Evolutionary conservation across 2,888 invertebrate species (phyloP), one percentile per base, ranked within the genome.

Genomic region (Pinctada fucata): DNA sequence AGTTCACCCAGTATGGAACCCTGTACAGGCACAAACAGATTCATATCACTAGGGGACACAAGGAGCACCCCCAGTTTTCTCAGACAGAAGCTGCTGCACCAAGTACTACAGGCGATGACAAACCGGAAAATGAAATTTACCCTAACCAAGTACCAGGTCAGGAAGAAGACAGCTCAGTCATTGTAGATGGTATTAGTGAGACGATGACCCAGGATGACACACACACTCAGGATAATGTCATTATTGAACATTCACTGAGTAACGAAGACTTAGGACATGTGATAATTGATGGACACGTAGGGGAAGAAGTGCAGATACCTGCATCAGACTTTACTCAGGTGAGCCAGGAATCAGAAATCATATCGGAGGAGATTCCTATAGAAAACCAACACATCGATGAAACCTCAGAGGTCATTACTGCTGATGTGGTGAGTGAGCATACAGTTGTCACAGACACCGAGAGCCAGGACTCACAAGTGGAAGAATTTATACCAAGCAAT

Each of bases 1-100:
- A 65, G 47, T 77, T 77, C 16, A 72, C 76, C 8, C 76, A 77
- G 52, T 77, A 77, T 58, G 76, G 76, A 10, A 77, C 76, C 1
- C 72, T 77, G 47, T 72, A 77, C 58, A 65, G 76, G 31, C 76
- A 77, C 48, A 72, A 72, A 48, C 76, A 72, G 47, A 77, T 72
- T 3, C 76, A 77, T 64, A 72, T 63, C 48, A 13, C 45, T 45
- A 31, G 68, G 45, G 47, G 68, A 13, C 16, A 45, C 67, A 67
- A 45, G 16, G 31, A 67, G 45, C 67, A 16, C 16, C 67, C 67
- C 3, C 67, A 16, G 45, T 45, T 45, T 13, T 45, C 67, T 45
- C 10, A 16, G 5, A 3, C 67, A 4, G 45, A 16, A 3, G 4
- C 67, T 31, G 31, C n/a, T 10, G 8, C 6, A 10, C 4, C 67